Evolutionary conservation across 2,797 vertebrate genomes (phyloP), one percentile per base, ranked within the genome.

Genomic region (Phyllotis vaccarum): DNA sequence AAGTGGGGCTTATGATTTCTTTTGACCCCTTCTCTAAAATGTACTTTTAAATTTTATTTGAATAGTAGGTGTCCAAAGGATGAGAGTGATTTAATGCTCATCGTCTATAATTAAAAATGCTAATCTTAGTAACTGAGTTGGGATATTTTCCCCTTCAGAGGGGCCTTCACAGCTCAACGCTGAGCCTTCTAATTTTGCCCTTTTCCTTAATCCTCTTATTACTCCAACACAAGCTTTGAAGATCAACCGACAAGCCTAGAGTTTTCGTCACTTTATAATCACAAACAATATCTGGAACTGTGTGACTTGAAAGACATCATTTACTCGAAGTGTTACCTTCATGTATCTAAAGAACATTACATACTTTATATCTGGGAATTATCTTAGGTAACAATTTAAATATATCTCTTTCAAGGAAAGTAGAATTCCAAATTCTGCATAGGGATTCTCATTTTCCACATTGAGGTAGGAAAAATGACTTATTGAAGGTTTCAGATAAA

Each of bases 211-310:
- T 96, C 97, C 97, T 98, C 96, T 96, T 97, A 98, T 62, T 70
- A 90, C 92, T 96, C 85, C 83, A 81, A 93, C 80, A 93, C 0
- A 85, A 75, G 92, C 93, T 95, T 81, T 95, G 82, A 96, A 89
- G 86, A 90, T 24, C 75, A 94, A 86, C 78, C 34, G 58, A 97
- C 66, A 96, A 86, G 94, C 76, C 88, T 88, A 64, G 46, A 91
- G 91, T 96, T 98, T 97, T 96, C 66, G 76, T 96, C 96, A 97
- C 96, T 90, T 97, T 90, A 97, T 93, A 97, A 97, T 97, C 96
- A 97, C 64, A 83, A 86, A 75, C 75, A 92, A 24, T 93, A 94
- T 88, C 62, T 92, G 62, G 66, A 94, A 96, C 82, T 83, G 74
- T 88, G 72, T 82, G 95, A 93, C 88, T 40, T 75, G 79, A 95